Conservation (phyloP, 2,113 vertebrate genomes). For the Lamprotornis superbus region DNA sequence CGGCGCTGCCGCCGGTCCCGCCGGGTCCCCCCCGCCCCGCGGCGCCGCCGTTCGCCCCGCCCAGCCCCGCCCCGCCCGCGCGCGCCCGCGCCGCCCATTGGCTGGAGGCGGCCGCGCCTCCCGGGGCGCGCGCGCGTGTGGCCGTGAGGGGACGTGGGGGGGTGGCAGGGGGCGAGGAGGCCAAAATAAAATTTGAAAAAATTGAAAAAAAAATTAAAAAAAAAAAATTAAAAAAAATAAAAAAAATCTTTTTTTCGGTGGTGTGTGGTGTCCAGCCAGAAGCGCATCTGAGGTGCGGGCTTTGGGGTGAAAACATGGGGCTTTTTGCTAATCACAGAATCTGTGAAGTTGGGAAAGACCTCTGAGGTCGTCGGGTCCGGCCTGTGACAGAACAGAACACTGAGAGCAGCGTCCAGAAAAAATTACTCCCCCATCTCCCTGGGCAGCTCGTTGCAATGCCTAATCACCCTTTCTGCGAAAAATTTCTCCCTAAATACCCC, state of each 20-base stretch:
- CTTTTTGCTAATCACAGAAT: neutral
- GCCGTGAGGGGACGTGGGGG: neutral
- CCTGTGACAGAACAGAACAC: neutral
- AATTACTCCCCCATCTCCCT: neutral
- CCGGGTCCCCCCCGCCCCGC: too few relatives aligned
- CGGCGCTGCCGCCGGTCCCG: too few relatives aligned
- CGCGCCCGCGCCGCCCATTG: neutral
- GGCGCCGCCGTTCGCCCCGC: too few relatives aligned
- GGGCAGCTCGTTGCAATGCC: neutral
- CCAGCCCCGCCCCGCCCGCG: too few relatives aligned
- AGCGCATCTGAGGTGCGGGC: too few relatives aligned
- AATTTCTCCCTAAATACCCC: neutral
- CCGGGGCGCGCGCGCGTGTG: neutral
- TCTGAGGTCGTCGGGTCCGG: neutral
- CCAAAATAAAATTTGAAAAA: neutral
- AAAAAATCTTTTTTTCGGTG: neutral
- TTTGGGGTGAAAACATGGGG: neutral
- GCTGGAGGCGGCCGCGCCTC: neutral
- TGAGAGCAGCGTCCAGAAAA: neutral
- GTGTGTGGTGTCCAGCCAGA: neutral
- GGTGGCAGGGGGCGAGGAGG: neutral
- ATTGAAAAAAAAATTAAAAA: neutral
- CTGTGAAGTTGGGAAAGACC: neutral
- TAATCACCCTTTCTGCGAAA: neutral
- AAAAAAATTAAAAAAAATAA: too few relatives aligned